A percentile compares a stretch with the other conserved stretches of the same genome.
phyloP scores from a whole-genome alignment of 2,113 vertebrate species.

The Corvus cornix region DNA sequence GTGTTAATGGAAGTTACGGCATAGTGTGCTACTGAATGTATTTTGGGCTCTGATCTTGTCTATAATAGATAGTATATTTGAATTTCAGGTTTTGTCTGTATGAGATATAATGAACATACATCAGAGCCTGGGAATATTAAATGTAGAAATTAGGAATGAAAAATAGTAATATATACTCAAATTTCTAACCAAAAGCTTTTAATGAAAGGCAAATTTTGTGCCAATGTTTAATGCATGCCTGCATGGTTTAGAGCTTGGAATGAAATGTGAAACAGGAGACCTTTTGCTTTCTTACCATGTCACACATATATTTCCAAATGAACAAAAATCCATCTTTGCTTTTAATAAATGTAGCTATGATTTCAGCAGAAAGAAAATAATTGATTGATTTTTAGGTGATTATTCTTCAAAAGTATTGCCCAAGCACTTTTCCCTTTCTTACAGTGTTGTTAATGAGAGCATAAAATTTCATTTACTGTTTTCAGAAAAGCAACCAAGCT shows the following conservation, averaged over 20 bases:
- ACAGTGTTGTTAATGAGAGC: slow-evolving; percentile 30
- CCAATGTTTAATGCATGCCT: not conserved
- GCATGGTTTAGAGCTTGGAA: not conserved
- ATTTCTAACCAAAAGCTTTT: not conserved
- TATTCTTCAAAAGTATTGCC: slow-evolving; percentile 38
- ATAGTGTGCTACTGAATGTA: not conserved
- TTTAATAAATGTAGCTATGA: slow-evolving; percentile 42
- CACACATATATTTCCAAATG: not conserved
- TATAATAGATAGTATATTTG: not conserved
- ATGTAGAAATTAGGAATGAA: not conserved
- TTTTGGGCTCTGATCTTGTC: not conserved
- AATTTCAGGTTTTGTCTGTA: not conserved
- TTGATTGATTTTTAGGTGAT: slow-evolving; percentile 22
- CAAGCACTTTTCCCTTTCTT: slow-evolving; percentile 28
- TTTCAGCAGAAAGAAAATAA: slow-evolving; percentile 58
- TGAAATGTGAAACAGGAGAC: not conserved
- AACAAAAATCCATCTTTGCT: slow-evolving; percentile 4
- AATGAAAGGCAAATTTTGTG: not conserved
- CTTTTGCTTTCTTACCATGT: not conserved
- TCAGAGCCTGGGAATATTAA: not conserved
- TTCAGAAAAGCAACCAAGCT: slow-evolving; percentile 2
- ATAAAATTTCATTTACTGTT: slow-evolving; percentile 50
- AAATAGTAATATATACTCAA: not conserved
- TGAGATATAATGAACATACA: not conserved
- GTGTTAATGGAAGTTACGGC: not conserved